Base-by-base conservation (phyloP, 2,888 invertebrate species). In the Lymantria dispar region DNA sequence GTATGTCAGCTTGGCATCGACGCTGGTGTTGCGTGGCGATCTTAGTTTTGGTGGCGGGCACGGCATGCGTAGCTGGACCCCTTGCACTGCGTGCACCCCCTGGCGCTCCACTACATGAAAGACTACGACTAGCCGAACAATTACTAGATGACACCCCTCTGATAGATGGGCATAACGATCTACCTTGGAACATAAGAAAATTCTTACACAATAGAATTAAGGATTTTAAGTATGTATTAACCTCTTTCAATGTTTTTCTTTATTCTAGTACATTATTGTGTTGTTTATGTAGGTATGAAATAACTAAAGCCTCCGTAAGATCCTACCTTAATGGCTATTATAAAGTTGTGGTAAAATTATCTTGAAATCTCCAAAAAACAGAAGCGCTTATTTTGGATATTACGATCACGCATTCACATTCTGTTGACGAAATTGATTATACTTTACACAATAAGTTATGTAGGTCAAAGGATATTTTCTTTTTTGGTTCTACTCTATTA, bases 131-230 rank as follows among this genome's bases (percentile, higher is more conserved):
- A 53, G 95, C 95, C 10, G 94, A 94, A 54, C 92, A 95, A 62
- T 92, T 96, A 30, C 90, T 96, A 57, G 94, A 95, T 78, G 95
- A 95, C 89, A 95, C 95, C 67, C 96, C 96, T 64, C 94, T 96
- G 67, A 93, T 96, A 68, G 96, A 96, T 84, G 97, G 97, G 64
- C 97, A 97, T 93, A 97, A 97, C 89, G 97, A 97, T 85, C 91
- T 97, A 62, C 97, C 97, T 11, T 97, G 97, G 96, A 97, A 97
- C 86, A 96, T 97, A 82, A 92, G 97, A 64, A 97, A 97, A 88
- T 97, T 97, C 89, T 93, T 97, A 80, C 96, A 97, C 87, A 97
- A 97, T 86, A 95, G 95, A 81, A 94, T 97, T 70, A 95, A 95
- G 82, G 96, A 96, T 82, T 96, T 97, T 74, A 94, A 94, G 94